Base-by-base conservation (phyloP, 2,113 vertebrate species). In the Brachypodius melanocephalos region DNA sequence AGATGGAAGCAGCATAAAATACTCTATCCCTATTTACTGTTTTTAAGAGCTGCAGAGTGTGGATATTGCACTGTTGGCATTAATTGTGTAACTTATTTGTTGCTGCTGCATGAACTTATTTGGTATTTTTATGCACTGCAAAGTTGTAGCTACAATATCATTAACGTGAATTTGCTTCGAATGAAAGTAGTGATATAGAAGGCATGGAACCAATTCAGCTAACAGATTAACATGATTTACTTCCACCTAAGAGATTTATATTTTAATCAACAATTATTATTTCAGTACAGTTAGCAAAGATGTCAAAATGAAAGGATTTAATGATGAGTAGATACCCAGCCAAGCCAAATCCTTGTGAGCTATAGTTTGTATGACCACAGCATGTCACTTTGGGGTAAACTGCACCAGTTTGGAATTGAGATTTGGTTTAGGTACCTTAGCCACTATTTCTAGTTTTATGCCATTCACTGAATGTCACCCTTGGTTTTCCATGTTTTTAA, bases 391-490 rank as follows among this genome's bases (percentile, higher is more conserved):
- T 20, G 38, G 28, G 28, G 81, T 52, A 36, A 86, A 48, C 5
- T 46, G 38, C 5, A 67, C 5, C 29, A 45, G 34, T 54, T 26
- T 28, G 26, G 32, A 92, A 59, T 9, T 9, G 15, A 67, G 6
- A 48, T 51, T 79, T 43, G 13, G 17, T 48, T 86, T 26, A 68
- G 17, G 29, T 36, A 34, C 11, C 34, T 48, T 72, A 65, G 48
- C 49, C 10, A 57, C 9, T 46, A 10, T 54, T 76, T 72, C 25
- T 22, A 43, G 4, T n/a, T 90, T 67, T 19, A 49, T 25, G 22
- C 6, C 3, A 0, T 29, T 34, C 18, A 48, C 8, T 26, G 12
- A 21, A 45, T 3, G 2, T n/a, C n/a, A n/a, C n/a, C n/a, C n/a
- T n/a, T n/a, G n/a, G n/a, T n/a, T n/a, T n/a, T n/a, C n/a, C n/a